Evolutionary conservation across 2,797 vertebrate species (phyloP).

Genomic region (Enteromius radiatus): DNA sequence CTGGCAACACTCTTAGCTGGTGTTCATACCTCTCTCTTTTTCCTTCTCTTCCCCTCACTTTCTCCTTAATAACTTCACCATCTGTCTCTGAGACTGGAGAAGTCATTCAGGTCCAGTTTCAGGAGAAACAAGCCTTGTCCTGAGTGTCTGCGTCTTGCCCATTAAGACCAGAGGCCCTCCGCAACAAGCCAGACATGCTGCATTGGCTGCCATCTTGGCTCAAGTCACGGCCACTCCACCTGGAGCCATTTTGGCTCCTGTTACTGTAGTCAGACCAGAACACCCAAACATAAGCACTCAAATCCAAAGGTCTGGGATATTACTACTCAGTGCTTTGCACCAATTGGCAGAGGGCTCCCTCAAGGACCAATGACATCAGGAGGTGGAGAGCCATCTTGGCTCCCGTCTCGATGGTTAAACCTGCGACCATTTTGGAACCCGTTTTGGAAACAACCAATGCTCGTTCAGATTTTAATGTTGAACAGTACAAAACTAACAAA

Average conservation of each 20-base stretch:
- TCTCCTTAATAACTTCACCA: conserved; percentile 55
- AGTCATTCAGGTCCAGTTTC: conserved; percentile 54
- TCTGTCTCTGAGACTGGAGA: conserved; percentile 52
- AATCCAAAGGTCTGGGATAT: conserved; percentile 35
- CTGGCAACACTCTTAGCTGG: conserved; percentile 11
- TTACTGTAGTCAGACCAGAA: conserved; percentile 45
- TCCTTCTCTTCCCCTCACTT: conserved; percentile 11
- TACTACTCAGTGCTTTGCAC: conserved; percentile 48
- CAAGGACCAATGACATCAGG: conserved; percentile 42
- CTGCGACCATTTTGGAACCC: conserved; percentile 49
- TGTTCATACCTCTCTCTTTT: conserved; percentile 34
- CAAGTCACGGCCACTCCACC: conserved; percentile 55
- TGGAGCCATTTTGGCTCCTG: conserved; percentile 59
- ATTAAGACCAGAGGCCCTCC: conserved; percentile 55
- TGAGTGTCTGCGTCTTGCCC: conserved; percentile 48
- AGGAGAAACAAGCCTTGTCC: conserved; percentile 55
- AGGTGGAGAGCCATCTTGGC: conserved; percentile 51
- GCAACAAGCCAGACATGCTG: conserved; percentile 54
- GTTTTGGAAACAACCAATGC: conserved; percentile 45
- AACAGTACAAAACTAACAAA: conserved; percentile 1
- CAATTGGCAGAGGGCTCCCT: conserved; percentile 51
- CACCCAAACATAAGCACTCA: conserved; percentile 40
- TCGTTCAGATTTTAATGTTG: conserved; percentile 8
- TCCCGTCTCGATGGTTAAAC: conserved; percentile 24
- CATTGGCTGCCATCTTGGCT: conserved; percentile 58